Base-by-base conservation (phyloP, 2,888 invertebrate genomes). In the Cephus pulcher region DNA sequence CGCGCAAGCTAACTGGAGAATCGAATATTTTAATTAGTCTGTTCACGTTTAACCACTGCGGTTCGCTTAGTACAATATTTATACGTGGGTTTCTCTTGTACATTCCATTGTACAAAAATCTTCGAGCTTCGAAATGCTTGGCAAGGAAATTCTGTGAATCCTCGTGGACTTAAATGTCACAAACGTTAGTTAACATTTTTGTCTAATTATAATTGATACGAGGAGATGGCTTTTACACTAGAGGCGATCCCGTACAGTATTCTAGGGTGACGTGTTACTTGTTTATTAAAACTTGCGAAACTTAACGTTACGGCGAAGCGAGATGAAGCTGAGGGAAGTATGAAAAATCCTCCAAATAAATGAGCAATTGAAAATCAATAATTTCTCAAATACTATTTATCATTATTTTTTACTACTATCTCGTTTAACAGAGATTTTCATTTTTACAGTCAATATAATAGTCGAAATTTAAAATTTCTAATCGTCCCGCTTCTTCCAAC, bases 131-230 rank as follows among this genome's bases (percentile, higher is more conserved):
- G 32, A 34, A 71, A 71, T 30, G 1, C 32, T 32, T 15, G 32
- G 15, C 33, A 71, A 71, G 15, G 71, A 23, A 71, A 71, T 34
- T 71, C 12, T 9, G 71, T 32, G 34, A 71, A 71, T 71, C 32
- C 4, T 32, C 32, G 32, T 71, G 71, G 6, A 34, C 34, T 71
- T 33, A 1, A 56, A 23, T 56, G 23, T 71, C 15, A 15, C 15
- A 32, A 71, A 33, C 32, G 71, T 6, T 71, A 71, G 15, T 71
- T 71, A 23, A 4, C 75, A 56, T 75, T 37, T 37, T 34, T 11
- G 71, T 78, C 56, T 73, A 75, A 76, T 78, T 76, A 35, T 30
- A 76, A 70, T 78, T 78, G 68, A 74, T 70, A 34, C 75, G 71
- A 78, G 75, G 6, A 56, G 75, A 9, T 77, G n/a, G 23, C 77